Evolutionary conservation across 2,113 vertebrate species (phyloP).

Genomic region (Chlorodrepanis virens): DNA sequence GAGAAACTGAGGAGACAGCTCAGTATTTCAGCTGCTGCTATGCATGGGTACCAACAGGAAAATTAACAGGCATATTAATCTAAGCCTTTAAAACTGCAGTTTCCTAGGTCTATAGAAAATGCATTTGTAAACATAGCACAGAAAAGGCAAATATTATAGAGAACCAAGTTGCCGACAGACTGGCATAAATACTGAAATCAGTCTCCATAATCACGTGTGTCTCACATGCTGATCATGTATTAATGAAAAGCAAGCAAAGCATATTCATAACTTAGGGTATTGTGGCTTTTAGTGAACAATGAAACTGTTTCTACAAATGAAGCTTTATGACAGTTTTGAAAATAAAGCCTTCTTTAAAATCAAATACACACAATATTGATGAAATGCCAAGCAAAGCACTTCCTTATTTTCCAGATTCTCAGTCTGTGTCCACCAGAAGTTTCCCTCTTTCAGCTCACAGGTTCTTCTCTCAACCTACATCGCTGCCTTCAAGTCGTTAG

Average conservation of each 20-base stretch:
- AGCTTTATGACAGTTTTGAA: not conserved
- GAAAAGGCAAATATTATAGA: not conserved
- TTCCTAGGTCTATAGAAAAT: not conserved
- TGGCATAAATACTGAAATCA: not conserved
- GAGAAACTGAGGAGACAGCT: not conserved
- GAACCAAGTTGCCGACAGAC: not conserved
- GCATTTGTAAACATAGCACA: not conserved
- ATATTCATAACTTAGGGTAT: not conserved
- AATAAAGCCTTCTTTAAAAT: not conserved
- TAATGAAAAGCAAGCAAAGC: not conserved
- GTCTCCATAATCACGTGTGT: not conserved
- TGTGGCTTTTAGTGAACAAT: not conserved
- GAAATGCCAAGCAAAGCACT: not conserved
- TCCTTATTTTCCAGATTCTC: not conserved
- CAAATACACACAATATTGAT: not conserved
- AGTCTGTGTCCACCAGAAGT: not conserved
- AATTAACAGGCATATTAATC: not conserved
- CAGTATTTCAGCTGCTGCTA: not conserved
- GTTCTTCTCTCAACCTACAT: not conserved
- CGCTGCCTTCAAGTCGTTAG: not conserved
- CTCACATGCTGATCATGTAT: not conserved
- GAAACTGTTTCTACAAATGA: not conserved
- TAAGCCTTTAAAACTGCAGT: not conserved
- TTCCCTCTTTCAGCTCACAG: not conserved
- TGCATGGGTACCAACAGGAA: not conserved